Evolutionary conservation across 1,140 invertebrate genomes (phyloP).

Genomic region (Drosophila nasuta): DNA sequence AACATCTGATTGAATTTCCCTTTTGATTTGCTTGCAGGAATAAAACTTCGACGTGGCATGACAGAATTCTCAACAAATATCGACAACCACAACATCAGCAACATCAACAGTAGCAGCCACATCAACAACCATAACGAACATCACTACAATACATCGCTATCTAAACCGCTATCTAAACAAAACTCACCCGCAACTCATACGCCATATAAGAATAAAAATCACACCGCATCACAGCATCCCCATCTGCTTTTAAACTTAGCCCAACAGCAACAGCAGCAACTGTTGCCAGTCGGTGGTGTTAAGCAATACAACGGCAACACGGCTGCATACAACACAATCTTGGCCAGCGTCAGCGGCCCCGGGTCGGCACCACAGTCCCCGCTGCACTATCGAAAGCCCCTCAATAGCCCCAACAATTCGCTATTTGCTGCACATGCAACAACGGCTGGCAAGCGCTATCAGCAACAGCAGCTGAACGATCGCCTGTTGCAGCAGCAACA

Average conservation of each 20-base stretch:
- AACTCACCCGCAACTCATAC: slow-evolving; percentile 68
- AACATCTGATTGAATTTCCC: not conserved
- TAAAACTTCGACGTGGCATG: slow-evolving; percentile 84
- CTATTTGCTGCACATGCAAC: slow-evolving; percentile 60
- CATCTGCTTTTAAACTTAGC: slow-evolving; percentile 60
- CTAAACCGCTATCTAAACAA: slow-evolving; percentile 62
- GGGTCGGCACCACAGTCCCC: slow-evolving; percentile 74
- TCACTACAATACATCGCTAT: slow-evolving; percentile 60
- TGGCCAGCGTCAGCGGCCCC: slow-evolving; percentile 42
- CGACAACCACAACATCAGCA: slow-evolving; percentile 76
- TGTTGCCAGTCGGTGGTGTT: slow-evolving; percentile 53
- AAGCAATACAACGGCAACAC: slow-evolving; percentile 73
- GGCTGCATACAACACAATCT: slow-evolving; percentile 51
- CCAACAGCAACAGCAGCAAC: slow-evolving; percentile 60
- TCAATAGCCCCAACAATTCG: slow-evolving; percentile 79
- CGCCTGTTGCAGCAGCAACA: slow-evolving; percentile 79
- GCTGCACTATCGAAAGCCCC: slow-evolving; percentile 67
- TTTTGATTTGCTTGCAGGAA: slow-evolving; percentile 63
- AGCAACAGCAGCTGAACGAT: slow-evolving; percentile 81
- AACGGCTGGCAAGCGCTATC: slow-evolving; percentile 64
- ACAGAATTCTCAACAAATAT: slow-evolving; percentile 84
- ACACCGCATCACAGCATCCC: slow-evolving; percentile 43
- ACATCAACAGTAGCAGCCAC: slow-evolving; percentile 69
- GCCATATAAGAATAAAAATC: slow-evolving; percentile 31
- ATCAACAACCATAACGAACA: slow-evolving; percentile 75